Evolutionary conservation across 23 tunicate genomes (phyloP).

Genomic region (Ciona savignyi): DNA sequence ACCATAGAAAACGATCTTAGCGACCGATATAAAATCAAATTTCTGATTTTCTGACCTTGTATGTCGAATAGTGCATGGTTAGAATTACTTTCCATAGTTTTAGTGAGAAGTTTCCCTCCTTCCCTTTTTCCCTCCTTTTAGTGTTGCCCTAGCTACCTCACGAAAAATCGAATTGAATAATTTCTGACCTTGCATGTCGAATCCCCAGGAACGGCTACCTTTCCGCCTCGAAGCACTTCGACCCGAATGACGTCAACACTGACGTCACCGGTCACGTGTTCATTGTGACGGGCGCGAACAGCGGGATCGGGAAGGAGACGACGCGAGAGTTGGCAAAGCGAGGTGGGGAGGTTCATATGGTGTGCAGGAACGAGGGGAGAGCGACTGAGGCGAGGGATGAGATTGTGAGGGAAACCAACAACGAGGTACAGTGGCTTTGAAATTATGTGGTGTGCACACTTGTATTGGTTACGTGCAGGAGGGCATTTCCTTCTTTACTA

Average conservation of each 20-base stretch:
- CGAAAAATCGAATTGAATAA: too few relatives aligned
- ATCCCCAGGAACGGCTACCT: conserved; percentile 37
- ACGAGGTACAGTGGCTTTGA: conserved; percentile 34
- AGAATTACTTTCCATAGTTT: too few relatives aligned
- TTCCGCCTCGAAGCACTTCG: conserved; percentile 38
- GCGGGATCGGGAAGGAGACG: conserved; percentile 57
- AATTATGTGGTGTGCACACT: background rate
- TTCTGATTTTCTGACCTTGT: too few relatives aligned
- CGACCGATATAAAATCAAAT: too few relatives aligned
- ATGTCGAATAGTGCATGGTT: too few relatives aligned
- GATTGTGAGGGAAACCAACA: conserved; percentile 46
- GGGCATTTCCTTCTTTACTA: background rate
- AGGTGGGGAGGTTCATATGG: conserved; percentile 68
- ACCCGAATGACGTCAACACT: conserved; percentile 26
- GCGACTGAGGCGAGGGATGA: conserved; percentile 77
- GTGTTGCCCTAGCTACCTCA: too few relatives aligned
- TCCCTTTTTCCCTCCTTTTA: too few relatives aligned
- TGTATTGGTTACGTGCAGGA: background rate
- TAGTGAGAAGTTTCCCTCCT: too few relatives aligned
- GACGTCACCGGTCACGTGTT: conserved; percentile 48
- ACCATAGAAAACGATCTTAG: too few relatives aligned
- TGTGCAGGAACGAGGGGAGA: conserved; percentile 71
- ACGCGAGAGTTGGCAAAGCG: conserved; percentile 38
- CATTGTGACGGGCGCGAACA: conserved; percentile 73
- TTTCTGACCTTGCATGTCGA: too few relatives aligned